A percentile compares a stretch with the other conserved stretches of the same genome.
phyloP scores from a whole-genome alignment of 2,113 vertebrate species.

The Urocolius indicus region DNA sequence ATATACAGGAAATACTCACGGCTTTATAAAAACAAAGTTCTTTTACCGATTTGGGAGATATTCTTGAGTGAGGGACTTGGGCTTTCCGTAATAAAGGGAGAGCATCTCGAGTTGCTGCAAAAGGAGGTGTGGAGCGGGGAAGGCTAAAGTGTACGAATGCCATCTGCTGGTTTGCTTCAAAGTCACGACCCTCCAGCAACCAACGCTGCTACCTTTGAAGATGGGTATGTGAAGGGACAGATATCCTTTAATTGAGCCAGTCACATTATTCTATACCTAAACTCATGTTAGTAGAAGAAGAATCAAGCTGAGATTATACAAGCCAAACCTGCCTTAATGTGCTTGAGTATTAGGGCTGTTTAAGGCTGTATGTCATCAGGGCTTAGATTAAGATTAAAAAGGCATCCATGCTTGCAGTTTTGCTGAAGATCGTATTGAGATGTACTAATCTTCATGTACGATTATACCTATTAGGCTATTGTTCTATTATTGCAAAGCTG shows the following conservation, averaged over 20 bases:
- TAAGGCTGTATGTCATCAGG: background rate
- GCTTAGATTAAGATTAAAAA: background rate
- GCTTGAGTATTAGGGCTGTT: background rate
- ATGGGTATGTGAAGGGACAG: background rate
- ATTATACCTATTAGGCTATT: background rate
- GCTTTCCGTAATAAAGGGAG: background rate
- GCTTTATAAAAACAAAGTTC: background rate
- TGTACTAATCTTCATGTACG: background rate
- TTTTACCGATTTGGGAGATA: background rate
- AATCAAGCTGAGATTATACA: background rate
- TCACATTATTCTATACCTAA: background rate
- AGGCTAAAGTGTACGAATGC: background rate
- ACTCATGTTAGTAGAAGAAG: background rate
- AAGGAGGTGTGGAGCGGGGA: background rate
- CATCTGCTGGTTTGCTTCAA: conserved; percentile 46
- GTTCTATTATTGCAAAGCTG: background rate
- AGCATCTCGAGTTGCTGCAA: accelerated
- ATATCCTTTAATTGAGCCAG: background rate
- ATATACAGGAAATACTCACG: background rate
- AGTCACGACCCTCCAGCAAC: background rate
- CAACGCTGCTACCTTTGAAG: background rate
- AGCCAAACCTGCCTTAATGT: background rate
- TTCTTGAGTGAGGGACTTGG: accelerated
- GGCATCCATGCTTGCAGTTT: background rate
- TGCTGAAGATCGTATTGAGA: background rate